Conservation (phyloP, 1,140 invertebrate species). For the Probaryconus sp. region DNA sequence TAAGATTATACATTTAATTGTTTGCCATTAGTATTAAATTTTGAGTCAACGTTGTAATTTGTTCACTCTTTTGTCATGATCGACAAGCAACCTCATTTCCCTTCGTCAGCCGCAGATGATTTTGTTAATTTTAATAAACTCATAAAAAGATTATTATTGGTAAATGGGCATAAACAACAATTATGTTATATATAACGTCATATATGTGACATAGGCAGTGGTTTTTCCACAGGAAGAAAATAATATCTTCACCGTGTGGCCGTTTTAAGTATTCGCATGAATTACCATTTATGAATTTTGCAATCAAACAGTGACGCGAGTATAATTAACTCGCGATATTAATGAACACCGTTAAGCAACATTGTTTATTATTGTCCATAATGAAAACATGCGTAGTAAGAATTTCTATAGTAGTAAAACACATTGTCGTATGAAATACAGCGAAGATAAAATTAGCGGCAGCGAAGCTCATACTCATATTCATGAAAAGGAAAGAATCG, state of each 20-base stretch:
- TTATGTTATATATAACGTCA: too few species aligned
- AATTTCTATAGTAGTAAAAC: constrained; percentile 29
- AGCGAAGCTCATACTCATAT: constrained; percentile 12
- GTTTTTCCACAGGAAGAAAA: constrained; percentile 49
- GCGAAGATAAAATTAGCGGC: constrained; percentile 24
- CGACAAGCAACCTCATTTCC: too few species aligned
- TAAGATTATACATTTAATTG: too few species aligned
- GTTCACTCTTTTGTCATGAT: too few species aligned
- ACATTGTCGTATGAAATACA: constrained; percentile 38
- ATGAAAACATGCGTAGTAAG: constrained; percentile 16
- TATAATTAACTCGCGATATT: constrained; percentile 43
- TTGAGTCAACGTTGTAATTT: too few species aligned
- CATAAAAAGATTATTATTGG: too few species aligned
- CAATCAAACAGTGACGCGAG: constrained; percentile 31
- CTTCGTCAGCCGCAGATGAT: too few species aligned
- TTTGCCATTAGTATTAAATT: too few species aligned
- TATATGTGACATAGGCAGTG: too few species aligned
- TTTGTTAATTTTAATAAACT: too few species aligned
- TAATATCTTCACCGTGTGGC: constrained; percentile 12
- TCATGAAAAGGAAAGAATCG: constrained; percentile 31
- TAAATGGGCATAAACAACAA: too few species aligned
- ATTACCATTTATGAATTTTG: constrained; percentile 41
- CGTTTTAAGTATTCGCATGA: constrained; percentile 33
- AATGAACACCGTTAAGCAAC: constrained; percentile 46
- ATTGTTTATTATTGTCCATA: constrained; percentile 42